Conservation (phyloP, 1,140 invertebrate species). For the Wasmannia auropunctata region DNA sequence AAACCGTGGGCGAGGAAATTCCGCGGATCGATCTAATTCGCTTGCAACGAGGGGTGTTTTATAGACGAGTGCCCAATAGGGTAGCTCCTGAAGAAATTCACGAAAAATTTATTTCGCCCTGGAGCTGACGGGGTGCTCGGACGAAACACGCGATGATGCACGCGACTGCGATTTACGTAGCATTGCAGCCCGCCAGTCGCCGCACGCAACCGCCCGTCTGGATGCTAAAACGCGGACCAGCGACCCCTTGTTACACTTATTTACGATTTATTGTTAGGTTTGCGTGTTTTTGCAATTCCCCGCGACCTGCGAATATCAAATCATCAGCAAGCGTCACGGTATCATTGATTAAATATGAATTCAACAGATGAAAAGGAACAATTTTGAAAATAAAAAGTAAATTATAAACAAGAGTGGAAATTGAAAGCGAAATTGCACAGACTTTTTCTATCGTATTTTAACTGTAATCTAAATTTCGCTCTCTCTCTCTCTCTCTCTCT, state of each 20-base stretch:
- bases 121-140: not conserved
- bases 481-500: not conserved
- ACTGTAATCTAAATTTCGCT: not conserved
- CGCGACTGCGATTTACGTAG: constrained; percentile 35
- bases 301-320: not conserved
- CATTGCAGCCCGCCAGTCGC: constrained; percentile 54
- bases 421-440: not conserved
- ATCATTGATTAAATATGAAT: not conserved
- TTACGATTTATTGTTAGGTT: not conserved
- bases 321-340: not conserved
- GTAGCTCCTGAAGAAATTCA: not conserved
- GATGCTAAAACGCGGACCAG: constrained; percentile 41
- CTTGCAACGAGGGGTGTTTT: not conserved
- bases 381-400: not conserved
- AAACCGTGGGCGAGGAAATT: not conserved
- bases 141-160: constrained; percentile 11
- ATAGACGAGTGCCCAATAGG: not conserved
- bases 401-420: not conserved
- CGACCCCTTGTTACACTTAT: not conserved
- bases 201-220: constrained; percentile 64
- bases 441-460: not conserved
- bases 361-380: not conserved
- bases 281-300: not conserved
- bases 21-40: constrained; percentile 12
- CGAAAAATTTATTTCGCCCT: constrained; percentile 11